phyloP scores from a whole-genome alignment of 2,797 vertebrate species.

The Malurus splendens region DNA sequence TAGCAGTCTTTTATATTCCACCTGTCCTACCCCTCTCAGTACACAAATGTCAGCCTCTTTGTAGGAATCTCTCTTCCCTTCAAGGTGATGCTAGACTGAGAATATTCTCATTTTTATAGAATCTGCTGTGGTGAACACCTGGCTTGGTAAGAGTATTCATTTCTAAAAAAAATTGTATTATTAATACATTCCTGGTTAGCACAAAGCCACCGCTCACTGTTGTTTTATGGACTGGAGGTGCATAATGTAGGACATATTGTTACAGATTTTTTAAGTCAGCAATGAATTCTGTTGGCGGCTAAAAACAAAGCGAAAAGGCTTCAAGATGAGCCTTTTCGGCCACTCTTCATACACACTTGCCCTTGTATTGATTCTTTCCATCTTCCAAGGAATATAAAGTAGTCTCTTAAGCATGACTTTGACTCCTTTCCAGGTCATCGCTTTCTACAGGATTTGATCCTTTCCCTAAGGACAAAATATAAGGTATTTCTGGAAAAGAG shows the following conservation, averaged over 20 bases:
- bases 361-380: not conserved
- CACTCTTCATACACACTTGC: not conserved
- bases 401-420: not conserved
- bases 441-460: not conserved
- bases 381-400: accelerated
- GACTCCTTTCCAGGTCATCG: not conserved
- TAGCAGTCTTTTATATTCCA: not conserved
- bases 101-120: not conserved
- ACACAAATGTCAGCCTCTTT: not conserved
- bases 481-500: not conserved
- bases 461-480: not conserved
- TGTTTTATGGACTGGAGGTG: not conserved
- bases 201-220: not conserved
- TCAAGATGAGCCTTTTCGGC: not conserved
- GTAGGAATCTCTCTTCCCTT: not conserved
- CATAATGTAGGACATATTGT: not conserved
- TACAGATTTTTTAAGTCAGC: not conserved
- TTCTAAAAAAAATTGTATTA: not conserved
- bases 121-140: not conserved
- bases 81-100: not conserved
- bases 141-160: not conserved
- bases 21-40: not conserved
- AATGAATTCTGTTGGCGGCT: not conserved
- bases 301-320: not conserved
- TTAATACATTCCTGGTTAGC: not conserved